A percentile compares a stretch with the other conserved stretches of the same genome.
phyloP scores from a whole-genome alignment of 2,888 invertebrate species.

The Xylophagus ater region DNA sequence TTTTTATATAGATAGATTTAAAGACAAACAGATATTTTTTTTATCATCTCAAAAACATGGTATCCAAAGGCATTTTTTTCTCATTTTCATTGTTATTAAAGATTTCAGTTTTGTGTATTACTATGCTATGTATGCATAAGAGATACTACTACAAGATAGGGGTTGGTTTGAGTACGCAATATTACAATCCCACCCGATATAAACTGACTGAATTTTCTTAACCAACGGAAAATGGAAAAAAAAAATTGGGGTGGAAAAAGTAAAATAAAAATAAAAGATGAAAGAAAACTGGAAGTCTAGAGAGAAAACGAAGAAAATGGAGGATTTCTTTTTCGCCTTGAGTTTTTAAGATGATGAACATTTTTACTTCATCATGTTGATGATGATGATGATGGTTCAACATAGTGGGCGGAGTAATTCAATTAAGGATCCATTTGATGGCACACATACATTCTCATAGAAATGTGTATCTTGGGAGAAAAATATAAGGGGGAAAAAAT shows the following conservation, averaged over 20 bases:
- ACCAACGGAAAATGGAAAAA: neutral
- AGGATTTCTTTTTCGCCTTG: constrained; percentile 15
- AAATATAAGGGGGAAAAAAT: too few relatives aligned
- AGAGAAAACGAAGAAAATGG: constrained; percentile 9
- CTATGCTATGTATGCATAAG: too few relatives aligned
- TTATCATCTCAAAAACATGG: too few relatives aligned
- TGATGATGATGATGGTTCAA: constrained; percentile 24
- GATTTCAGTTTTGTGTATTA: too few relatives aligned
- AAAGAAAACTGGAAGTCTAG: constrained; percentile 16
- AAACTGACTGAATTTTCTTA: neutral
- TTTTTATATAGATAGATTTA: too few relatives aligned
- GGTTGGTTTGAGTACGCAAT: too few relatives aligned
- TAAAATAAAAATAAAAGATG: constrained; percentile 12
- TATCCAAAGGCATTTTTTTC: too few relatives aligned
- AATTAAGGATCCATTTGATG: constrained; percentile 42
- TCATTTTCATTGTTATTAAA: too few relatives aligned
- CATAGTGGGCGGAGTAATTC: constrained; percentile 39
- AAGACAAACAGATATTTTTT: too few relatives aligned
- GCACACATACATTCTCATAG: constrained; percentile 19
- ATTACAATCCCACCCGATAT: too few relatives aligned
- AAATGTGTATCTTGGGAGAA: constrained; percentile 9
- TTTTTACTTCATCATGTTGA: constrained; percentile 9
- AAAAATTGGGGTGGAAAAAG: neutral
- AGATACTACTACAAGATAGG: too few relatives aligned
- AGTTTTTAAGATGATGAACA: constrained; percentile 22